These are phyloP conservation scores for Andrena minutula DNA, from an alignment of 2,888 invertebrate genomes.

Conservation along the genomic window DNA sequence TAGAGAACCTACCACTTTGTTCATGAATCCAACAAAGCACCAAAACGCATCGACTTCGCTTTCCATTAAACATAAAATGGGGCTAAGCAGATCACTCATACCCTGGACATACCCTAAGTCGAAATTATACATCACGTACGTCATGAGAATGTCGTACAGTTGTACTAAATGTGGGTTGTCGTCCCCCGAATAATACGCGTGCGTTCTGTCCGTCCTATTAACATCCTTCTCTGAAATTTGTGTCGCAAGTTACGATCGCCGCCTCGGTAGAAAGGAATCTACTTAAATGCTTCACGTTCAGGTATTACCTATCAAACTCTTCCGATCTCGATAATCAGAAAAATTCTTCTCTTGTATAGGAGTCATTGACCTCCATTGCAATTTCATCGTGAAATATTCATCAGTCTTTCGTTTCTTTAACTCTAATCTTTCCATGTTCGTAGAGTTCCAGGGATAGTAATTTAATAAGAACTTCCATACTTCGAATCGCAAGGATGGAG, in stretches of 20 bases:
- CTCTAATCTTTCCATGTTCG: constrained; percentile 89
- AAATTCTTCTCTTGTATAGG: constrained; percentile 95
- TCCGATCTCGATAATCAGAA: constrained; percentile 94
- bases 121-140: constrained; percentile 99
- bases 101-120: constrained; percentile 98
- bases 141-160: constrained; percentile 97
- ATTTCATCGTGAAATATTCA: constrained; percentile 97
- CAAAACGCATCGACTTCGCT: constrained; percentile 99
- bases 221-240: constrained; percentile 94
- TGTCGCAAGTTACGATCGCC: background rate
- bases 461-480: constrained; percentile 98
- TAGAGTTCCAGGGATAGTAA: constrained; percentile 94
- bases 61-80: constrained; percentile 94
- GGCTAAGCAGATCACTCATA: constrained; percentile 98
- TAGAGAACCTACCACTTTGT: constrained; percentile 91
- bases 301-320: constrained; percentile 92
- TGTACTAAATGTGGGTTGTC: constrained; percentile 94
- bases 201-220: constrained; percentile 96
- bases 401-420: constrained; percentile 91
- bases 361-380: constrained; percentile 97
- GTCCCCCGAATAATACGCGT: constrained; percentile 97
- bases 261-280: background rate
- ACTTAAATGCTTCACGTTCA: background rate
- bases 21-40: constrained; percentile 99
- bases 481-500: constrained; percentile 90